A percentile compares a stretch with the other conserved stretches of the same genome.
Conservation (phyloP, 1,140 invertebrate species). For the Apis cerana region DNA sequence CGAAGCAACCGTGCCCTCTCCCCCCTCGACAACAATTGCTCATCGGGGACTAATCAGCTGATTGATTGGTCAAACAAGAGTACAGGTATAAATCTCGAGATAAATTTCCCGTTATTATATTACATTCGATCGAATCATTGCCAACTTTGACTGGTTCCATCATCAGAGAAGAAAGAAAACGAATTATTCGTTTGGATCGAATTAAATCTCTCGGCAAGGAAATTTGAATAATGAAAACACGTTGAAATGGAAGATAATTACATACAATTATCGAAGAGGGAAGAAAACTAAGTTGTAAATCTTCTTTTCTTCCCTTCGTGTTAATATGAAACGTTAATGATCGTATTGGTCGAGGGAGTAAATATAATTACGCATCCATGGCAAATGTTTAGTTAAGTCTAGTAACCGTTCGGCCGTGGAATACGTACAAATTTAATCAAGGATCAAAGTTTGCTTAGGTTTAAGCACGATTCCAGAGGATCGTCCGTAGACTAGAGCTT, state of each 20-base stretch:
- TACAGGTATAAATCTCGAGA: background rate
- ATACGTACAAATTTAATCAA: slow-evolving; percentile 45
- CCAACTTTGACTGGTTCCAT: background rate
- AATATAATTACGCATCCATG: slow-evolving; percentile 30
- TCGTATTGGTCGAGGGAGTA: background rate
- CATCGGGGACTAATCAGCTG: background rate
- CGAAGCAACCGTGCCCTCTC: background rate
- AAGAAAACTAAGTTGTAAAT: too few species aligned
- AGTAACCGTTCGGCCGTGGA: background rate
- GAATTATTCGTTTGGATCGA: background rate
- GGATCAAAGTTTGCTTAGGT: slow-evolving; percentile 47
- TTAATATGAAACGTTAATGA: slow-evolving; percentile 4
- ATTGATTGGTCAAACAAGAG: slow-evolving; percentile 15
- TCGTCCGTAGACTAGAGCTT: background rate
- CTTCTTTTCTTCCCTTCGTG: background rate
- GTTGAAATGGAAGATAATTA: too few species aligned
- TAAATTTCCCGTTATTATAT: background rate
- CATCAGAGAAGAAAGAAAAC: background rate
- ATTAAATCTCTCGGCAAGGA: too few species aligned
- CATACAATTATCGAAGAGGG: too few species aligned
- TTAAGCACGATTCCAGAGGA: slow-evolving; percentile 15
- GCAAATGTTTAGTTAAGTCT: slow-evolving; percentile 25
- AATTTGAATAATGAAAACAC: too few species aligned
- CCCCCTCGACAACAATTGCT: background rate
- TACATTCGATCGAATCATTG: background rate